phyloP scores from a whole-genome alignment of 1,140 invertebrate genomes.

The Neuroterus valhalla region DNA sequence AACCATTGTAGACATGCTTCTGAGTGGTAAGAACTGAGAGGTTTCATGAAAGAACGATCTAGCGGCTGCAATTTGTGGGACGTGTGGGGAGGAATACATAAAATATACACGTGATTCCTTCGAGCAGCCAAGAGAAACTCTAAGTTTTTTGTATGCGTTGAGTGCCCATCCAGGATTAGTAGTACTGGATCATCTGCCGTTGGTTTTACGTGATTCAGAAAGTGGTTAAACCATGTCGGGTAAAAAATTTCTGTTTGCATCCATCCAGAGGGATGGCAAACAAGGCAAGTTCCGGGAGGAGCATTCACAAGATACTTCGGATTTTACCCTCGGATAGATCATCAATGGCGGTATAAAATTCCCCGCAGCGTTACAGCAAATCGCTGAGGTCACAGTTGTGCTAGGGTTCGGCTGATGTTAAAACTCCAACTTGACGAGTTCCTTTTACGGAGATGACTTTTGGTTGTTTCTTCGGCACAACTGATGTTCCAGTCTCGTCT shows the following conservation, averaged over 20 bases:
- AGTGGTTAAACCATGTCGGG: slow-evolving; percentile 59
- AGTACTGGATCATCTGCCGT: slow-evolving; percentile 45
- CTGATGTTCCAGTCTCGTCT: slow-evolving; percentile 61
- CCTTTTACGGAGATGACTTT: slow-evolving; percentile 57
- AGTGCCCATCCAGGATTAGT: not conserved
- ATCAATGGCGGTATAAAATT: slow-evolving; percentile 63
- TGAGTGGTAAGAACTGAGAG: not conserved
- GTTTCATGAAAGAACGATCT: not conserved
- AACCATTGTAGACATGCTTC: not conserved
- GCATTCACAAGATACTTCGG: slow-evolving; percentile 40
- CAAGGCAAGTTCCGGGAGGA: slow-evolving; percentile 35
- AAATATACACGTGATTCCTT: not conserved
- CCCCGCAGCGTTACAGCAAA: slow-evolving; percentile 58
- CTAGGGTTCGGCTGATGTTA: slow-evolving; percentile 71
- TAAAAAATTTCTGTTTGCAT: slow-evolving; percentile 56
- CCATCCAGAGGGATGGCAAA: too few relatives aligned
- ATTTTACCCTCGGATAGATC: slow-evolving; percentile 55
- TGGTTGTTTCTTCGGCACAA: too few relatives aligned
- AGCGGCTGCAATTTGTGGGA: slow-evolving; percentile 34
- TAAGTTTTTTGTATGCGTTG: not conserved
- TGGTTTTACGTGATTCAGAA: slow-evolving; percentile 54
- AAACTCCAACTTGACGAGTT: slow-evolving; percentile 65
- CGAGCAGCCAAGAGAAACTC: not conserved
- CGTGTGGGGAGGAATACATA: slow-evolving; percentile 26
- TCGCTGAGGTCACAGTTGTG: slow-evolving; percentile 67